Conservation (phyloP, 1,140 invertebrate species). For the Formica selysi region DNA sequence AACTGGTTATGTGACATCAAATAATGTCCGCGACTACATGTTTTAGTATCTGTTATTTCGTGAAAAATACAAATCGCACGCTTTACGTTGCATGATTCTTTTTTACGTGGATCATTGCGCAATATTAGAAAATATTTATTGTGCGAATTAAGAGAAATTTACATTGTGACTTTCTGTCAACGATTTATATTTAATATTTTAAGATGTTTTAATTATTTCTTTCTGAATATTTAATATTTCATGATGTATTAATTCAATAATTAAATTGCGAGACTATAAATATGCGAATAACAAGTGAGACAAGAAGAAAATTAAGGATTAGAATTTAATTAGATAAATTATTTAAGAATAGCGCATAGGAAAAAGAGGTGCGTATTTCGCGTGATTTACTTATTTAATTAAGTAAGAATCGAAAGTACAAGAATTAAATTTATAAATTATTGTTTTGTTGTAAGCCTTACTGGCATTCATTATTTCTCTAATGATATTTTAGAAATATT, state of each 20-base stretch:
- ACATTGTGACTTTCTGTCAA: background rate
- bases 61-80: background rate
- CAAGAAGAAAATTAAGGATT: background rate
- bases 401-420: no score
- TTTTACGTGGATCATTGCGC: background rate
- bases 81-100: background rate
- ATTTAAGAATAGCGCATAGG: background rate
- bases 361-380: no score
- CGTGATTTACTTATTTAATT: no score
- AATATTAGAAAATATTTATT: slow-evolving; percentile 10
- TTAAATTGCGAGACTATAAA: background rate
- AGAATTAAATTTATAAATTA: no score
- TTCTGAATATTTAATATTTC: background rate
- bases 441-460: no score
- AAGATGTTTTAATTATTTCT: background rate
- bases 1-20: slow-evolving; percentile 18
- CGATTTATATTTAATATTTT: background rate
- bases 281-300: background rate
- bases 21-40: background rate
- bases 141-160: background rate
- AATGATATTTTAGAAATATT: no score
- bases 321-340: background rate
- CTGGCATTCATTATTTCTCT: no score
- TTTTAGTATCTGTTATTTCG: slow-evolving; percentile 37
- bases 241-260: background rate